Evolutionary conservation across 2,888 invertebrate species (phyloP), one percentile per base, ranked within the genome.

Genomic region (Erannis defoliaria): DNA sequence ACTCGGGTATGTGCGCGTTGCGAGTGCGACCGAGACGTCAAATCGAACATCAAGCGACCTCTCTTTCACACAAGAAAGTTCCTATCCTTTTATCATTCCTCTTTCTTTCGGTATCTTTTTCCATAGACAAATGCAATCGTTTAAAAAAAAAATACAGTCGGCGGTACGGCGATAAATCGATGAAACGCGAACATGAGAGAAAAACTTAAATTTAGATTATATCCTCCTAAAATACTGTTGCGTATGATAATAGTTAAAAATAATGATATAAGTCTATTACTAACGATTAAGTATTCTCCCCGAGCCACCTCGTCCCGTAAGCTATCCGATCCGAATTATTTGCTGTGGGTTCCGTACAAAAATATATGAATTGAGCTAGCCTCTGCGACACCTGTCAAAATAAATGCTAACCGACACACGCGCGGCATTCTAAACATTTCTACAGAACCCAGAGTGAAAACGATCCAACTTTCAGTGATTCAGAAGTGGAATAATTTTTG

Each of bases 171-270:
- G 73, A 78, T 74, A 66, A 26, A 74, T 74, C 73, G 72, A 65
- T 64, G 62, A 68, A 56, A 74, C 76, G 77, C 76, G 71, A 79
- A 77, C 69, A 70, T 75, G 78, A 75, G 75, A 76, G 50, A 74
- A 79, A 26, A 90, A 91, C 88, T 88, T 91, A 90, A 90, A 86
- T 87, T 88, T 89, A 90, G 82, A 84, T 82, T 86, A 89, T 85
- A 88, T 80, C 79, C 75, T 77, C 85, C 88, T 89, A 90, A 89
- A 93, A 93, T 93, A 93, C 92, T 93, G 92, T 84, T 89, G 91
- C 88, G 86, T 87, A 89, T 83, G 87, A 84, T 86, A 86, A 85
- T 86, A 82, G 80, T 91, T 91, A 90, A 90, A 92, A 86, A 89
- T 92, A 92, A 91, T 92, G 90, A 92, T 92, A 92, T 90, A 85